Percentiles rank a stretch among this genome's conserved stretches.
phyloP scores from a whole-genome alignment of 2,888 invertebrate genomes.

The Drosophila niveifrons region DNA sequence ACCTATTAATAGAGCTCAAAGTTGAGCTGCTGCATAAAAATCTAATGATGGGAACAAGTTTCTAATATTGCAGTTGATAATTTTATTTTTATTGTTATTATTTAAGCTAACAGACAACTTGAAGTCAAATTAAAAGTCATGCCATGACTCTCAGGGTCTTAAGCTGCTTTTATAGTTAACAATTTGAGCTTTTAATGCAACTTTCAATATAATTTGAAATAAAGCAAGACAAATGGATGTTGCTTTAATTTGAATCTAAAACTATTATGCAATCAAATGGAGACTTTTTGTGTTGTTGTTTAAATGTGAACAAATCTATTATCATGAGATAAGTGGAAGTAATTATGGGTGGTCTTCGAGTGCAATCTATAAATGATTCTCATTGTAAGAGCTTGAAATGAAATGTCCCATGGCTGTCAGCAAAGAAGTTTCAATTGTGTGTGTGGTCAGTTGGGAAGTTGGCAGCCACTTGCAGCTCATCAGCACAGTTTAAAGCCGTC shows the following conservation, averaged over 20 bases:
- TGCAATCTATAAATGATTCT: slow-evolving; percentile 25
- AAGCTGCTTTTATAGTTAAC: background rate
- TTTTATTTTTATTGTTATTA: slow-evolving; percentile 3
- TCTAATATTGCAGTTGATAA: background rate
- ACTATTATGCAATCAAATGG: background rate
- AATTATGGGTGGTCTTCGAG: slow-evolving; percentile 36
- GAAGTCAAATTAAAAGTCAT: slow-evolving; percentile 4
- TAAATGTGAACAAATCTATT: slow-evolving; percentile 17
- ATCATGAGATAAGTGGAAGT: slow-evolving; percentile 3
- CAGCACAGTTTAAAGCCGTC: slow-evolving; percentile 9
- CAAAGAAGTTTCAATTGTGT: slow-evolving; percentile 42
- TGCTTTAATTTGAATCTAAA: background rate
- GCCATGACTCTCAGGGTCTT: background rate
- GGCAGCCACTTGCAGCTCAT: slow-evolving; percentile 29
- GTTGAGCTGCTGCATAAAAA: background rate
- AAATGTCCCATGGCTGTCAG: background rate
- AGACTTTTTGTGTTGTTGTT: background rate
- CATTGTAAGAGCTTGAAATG: slow-evolving; percentile 19
- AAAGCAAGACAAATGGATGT: slow-evolving; percentile 3
- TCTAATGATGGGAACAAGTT: background rate
- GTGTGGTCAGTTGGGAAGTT: slow-evolving; percentile 47
- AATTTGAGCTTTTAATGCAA: slow-evolving; percentile 11
- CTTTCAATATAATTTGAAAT: slow-evolving; percentile 1
- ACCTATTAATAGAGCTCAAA: background rate
- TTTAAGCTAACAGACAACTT: background rate